Base-by-base conservation (phyloP, 2,797 vertebrate species). In the Enteromius afrohamiltoni region DNA sequence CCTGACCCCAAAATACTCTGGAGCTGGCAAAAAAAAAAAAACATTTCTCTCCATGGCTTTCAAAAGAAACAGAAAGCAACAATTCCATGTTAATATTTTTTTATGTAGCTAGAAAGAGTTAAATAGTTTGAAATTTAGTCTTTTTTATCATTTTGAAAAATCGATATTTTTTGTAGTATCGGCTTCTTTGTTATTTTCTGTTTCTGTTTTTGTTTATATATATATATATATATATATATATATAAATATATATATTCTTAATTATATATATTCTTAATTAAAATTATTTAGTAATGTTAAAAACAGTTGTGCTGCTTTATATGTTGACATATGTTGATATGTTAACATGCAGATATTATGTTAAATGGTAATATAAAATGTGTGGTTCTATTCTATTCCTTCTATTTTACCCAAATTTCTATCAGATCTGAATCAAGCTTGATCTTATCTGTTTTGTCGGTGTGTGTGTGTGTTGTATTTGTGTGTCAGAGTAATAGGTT, bases 401-500 rank as follows among this genome's bases (percentile, higher is more conserved):
- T 73, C 8, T 49, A 26, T 71, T 71, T 23, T 74, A 21, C 3
- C n/a, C 6, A 75, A 75, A n/a, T 4, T 55, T 19, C 1, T 8
- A 37, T 68, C 64, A 68, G 49, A 69, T 79, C n/a, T 68, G 64
- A 79, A 40, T 68, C 31, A 11, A 40, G 47, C 4, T 68, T 40
- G 21, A 26, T 69, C 31, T 69, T 14, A 40, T 79, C 21, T 53
- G 70, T 55, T 55, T 10, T 55, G 53, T 55, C 21, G n/a, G 8
- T 55, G 19, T 9, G 23, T 45, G 14, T 71, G 14, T 49, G 14
- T n/a, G 31, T 16, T 49, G 69, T n/a, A 11, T 78, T 1, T 53
- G 64, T 70, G 21, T 69, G 78, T 69, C 31, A 45, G 78, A 80
- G 78, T 70, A 69, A 80, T 29, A 69, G 23, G n/a, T 80, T 70